Percentiles rank a stretch among this genome's conserved stretches.
Conservation (phyloP, 1,140 invertebrate genomes). For the Manduca sexta region DNA sequence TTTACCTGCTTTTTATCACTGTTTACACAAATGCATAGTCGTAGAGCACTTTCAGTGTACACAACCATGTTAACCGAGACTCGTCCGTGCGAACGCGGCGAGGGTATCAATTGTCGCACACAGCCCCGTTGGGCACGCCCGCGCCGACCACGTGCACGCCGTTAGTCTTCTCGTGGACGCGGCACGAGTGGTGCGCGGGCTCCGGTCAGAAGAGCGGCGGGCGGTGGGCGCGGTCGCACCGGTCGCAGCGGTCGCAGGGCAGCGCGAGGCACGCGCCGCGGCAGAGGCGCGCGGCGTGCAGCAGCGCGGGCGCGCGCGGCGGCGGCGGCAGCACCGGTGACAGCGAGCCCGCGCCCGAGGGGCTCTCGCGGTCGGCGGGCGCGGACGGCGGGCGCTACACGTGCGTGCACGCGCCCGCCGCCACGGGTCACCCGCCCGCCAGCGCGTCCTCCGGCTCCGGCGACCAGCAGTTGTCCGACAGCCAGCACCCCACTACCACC, state of each 20-base stretch:
- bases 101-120: conserved; percentile 45
- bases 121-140: conserved; percentile 42
- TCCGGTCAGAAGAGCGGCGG: conserved; percentile 48
- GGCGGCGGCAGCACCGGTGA: conserved; percentile 51
- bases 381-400: conserved; percentile 69
- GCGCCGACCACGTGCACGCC: conserved; percentile 47
- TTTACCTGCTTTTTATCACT: conserved; percentile 40
- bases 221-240: conserved; percentile 23
- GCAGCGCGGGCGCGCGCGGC: conserved; percentile 40
- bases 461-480: conserved; percentile 84
- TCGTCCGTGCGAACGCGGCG: too few relatives aligned
- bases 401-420: conserved; percentile 72
- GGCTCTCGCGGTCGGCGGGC: conserved; percentile 40
- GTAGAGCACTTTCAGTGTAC: conserved; percentile 27
- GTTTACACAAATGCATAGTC: conserved; percentile 26
- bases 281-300: conserved; percentile 52
- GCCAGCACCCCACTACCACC: conserved; percentile 82
- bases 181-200: conserved; percentile 35
- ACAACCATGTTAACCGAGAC: conserved; percentile 19
- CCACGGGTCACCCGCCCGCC: conserved; percentile 78
- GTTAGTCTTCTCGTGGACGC: conserved; percentile 54
- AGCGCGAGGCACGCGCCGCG: conserved; percentile 44
- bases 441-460: conserved; percentile 79
- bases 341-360: conserved; percentile 42
- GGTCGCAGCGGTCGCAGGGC: too few relatives aligned